Conservation (phyloP, 2,888 invertebrate species). For the Drosophila peninsularis region DNA sequence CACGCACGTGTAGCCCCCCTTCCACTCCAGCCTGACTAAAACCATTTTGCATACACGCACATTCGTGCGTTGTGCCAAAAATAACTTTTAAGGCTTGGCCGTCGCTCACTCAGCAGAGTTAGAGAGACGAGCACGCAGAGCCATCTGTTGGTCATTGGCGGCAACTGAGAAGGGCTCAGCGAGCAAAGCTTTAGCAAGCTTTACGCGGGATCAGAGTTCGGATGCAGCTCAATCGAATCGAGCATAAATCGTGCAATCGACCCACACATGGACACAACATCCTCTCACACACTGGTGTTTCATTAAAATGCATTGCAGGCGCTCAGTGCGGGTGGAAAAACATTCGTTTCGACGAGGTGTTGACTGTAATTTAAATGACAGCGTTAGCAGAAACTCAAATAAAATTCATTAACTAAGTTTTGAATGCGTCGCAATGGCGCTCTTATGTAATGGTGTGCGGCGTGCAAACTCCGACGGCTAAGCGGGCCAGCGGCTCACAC, state of each 20-base stretch:
- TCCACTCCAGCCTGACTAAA: neutral
- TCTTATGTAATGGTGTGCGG: slow-evolving; percentile 60
- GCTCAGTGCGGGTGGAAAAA: slow-evolving; percentile 60
- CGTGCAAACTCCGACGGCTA: slow-evolving; percentile 44
- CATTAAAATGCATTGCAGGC: slow-evolving; percentile 65
- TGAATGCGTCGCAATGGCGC: slow-evolving; percentile 28
- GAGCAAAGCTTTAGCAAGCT: slow-evolving; percentile 60
- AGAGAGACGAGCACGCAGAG: slow-evolving; percentile 36
- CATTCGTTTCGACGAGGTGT: slow-evolving; percentile 80
- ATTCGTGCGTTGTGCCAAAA: slow-evolving; percentile 36
- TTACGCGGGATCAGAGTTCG: slow-evolving; percentile 53
- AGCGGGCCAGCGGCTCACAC: slow-evolving; percentile 41
- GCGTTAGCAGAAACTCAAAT: slow-evolving; percentile 25
- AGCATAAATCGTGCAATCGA: slow-evolving; percentile 34
- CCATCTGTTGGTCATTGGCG: slow-evolving; percentile 68
- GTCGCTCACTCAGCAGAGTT: slow-evolving; percentile 40
- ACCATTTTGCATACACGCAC: slow-evolving; percentile 8
- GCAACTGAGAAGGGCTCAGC: slow-evolving; percentile 48
- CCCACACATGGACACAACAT: slow-evolving; percentile 37
- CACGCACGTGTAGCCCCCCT: no score
- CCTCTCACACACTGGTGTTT: slow-evolving; percentile 47
- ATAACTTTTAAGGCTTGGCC: slow-evolving; percentile 49
- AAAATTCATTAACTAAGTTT: slow-evolving; percentile 39
- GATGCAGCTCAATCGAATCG: slow-evolving; percentile 19
- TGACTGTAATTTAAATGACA: slow-evolving; percentile 74